Base-by-base conservation (phyloP, 2,888 invertebrate species). In the Heterodera filipjevi region DNA sequence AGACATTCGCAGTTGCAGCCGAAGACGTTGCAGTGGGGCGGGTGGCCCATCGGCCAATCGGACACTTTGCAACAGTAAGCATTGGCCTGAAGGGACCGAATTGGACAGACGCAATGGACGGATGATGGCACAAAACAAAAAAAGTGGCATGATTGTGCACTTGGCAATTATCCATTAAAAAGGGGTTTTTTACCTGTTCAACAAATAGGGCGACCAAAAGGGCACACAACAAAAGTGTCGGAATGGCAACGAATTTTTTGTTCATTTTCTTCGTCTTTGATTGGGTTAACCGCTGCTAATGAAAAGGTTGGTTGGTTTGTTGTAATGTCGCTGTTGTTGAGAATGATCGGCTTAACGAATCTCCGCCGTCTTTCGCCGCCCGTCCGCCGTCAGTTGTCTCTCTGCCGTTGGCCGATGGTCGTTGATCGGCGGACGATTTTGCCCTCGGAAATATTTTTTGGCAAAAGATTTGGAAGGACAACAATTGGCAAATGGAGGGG, bases 1-100 rank as follows among this genome's bases (percentile, higher is more conserved):
- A 16, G 32, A 59, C 75, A 75, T 6, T 75, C 75, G 46, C 75
- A 75, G 68, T 75, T 75, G 35, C 75, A 75, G 30, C 75, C 75
- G 22, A 64, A 30, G 6, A 75, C 0, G 59, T 75, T 75, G 75
- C 75, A 75, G 35, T 53, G 10, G 30, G 75, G 75, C 44, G 75
- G 75, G 35, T 75, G 75, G 2, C 75, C 75, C 6, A 30, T 19
- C 6, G 68, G 39, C 30, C 46, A 75, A 64, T 19, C 53, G 32
- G 27, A 30, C 19, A 75, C 75, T 30, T 59, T 75, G 22, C 75
- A 75, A 64, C 75, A 75, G 32, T 33, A 75, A 35, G 66, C 75
- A 59, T 64, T 59, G 12, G 75, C 16, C 75, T 75, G n/a, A 49
- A 27, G n/a, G 46, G 16, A 3, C 32, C 6, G 19, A 72, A 44